Conservation (phyloP, 1,140 invertebrate genomes). For the Caenorhabditis tropicalis region DNA sequence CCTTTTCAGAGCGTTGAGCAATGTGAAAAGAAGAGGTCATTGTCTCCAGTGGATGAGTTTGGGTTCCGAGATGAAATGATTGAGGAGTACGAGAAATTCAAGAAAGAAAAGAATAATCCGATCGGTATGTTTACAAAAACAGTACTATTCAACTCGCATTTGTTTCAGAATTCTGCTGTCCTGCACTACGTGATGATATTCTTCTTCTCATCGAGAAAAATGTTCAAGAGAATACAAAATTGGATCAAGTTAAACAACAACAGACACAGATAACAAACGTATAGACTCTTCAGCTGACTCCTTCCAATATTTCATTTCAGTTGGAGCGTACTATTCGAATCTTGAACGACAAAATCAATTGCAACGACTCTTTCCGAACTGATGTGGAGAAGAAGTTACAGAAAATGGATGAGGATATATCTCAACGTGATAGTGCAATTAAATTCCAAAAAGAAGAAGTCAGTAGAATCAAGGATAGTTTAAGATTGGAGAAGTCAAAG, state of each 20-base stretch:
- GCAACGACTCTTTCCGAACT: background rate
- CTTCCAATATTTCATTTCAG: too few relatives aligned
- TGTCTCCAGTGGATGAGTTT: slow-evolving; percentile 1
- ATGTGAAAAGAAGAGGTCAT: background rate
- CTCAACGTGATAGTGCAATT: background rate
- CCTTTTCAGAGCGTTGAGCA: background rate
- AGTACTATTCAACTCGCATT: background rate
- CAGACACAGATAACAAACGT: slow-evolving; percentile 18
- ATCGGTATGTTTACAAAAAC: background rate
- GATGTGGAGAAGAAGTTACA: background rate
- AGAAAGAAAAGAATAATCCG: background rate
- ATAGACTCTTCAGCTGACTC: too few relatives aligned
- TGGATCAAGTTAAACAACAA: slow-evolving; percentile 5
- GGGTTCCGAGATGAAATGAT: slow-evolving; percentile 20
- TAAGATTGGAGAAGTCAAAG: background rate
- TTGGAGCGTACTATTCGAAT: background rate
- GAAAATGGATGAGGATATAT: background rate
- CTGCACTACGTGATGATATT: background rate
- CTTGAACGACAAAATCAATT: slow-evolving; percentile 27
- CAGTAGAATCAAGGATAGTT: background rate
- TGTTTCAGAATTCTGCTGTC: slow-evolving; percentile 2
- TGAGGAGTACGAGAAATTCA: slow-evolving; percentile 9
- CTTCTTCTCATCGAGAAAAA: background rate
- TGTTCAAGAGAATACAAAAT: slow-evolving; percentile 3
- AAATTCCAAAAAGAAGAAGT: background rate